Evolutionary conservation across 2,113 vertebrate species (phyloP), one percentile per base, ranked within the genome.

Genomic region (Coptodon bakossiorum): DNA sequence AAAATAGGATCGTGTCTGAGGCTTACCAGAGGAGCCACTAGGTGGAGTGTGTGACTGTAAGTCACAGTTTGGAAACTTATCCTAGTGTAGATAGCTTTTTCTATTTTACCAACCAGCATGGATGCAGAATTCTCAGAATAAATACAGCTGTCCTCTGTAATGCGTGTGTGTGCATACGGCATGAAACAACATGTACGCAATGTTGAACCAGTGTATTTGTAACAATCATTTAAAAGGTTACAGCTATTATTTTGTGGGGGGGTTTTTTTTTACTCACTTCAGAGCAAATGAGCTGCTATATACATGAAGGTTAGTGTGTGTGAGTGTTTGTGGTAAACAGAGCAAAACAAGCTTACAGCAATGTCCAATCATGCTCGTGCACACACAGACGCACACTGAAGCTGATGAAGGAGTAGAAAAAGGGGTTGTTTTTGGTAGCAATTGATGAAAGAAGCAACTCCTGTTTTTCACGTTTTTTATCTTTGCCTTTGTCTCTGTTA

Each of bases 21-120:
- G 57, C 63, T 89, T 84, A 57, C 63, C 36, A 24, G 10, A 52
- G 53, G 50, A 79, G 43, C 94, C 94, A 91, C 90, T 92, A 96
- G 94, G 84, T 82, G 92, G 92, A 89, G 93, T 68, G 38, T 66
- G 80, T 45, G 81, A 76, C 89, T 83, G 79, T 36, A 34, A 53
- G 79, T 53, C 68, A 78, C 45, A 78, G 73, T 34, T 52, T 78
- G 45, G 27, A 78, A 78, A 78, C 40, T 71, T 54, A 34, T 80
- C 29, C 83, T 3, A 50, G 71, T 76, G 71, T 5, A 50, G 43
- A 31, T 7, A 34, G 73, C 71, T 11, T 50, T 54, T 56, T 24
- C 19, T 22, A 13, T 80, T 61, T 54, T 34, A 71, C 45, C 48
- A 36, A 56, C 24, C 56, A 66, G 83, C 45, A 27, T 19, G 29